These are phyloP conservation scores for Troilus luridus DNA, from an alignment of 2,888 invertebrate genomes.

Conservation along the genomic window DNA sequence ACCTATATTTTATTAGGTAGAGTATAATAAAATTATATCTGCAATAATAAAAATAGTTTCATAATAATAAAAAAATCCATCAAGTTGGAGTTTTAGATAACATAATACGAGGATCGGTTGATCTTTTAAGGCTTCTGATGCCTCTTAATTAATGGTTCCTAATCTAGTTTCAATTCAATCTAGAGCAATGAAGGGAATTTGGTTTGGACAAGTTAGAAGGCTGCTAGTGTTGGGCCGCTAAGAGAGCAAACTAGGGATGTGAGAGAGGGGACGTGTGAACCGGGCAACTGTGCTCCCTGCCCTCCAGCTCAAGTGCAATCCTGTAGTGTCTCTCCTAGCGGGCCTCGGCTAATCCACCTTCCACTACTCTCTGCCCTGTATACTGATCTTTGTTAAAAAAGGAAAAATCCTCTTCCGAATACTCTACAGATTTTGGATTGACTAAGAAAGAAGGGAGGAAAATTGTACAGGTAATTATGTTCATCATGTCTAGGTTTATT, in stretches of 20 bases:
- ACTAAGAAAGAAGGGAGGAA: background rate
- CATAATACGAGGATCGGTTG: background rate
- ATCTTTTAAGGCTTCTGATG: background rate
- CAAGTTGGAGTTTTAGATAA: background rate
- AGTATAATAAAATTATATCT: too few relatives aligned
- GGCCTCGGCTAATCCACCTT: constrained; percentile 5
- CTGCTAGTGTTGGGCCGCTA: constrained; percentile 24
- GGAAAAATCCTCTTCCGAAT: background rate
- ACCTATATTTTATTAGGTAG: too few relatives aligned
- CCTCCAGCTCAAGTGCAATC: background rate
- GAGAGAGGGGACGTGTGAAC: constrained; percentile 4
- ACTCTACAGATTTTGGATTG: background rate
- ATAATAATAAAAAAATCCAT: background rate
- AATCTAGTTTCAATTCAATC: background rate
- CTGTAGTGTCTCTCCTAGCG: background rate
- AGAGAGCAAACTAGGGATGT: background rate
- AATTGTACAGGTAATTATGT: background rate
- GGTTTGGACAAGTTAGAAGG: background rate
- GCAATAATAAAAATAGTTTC: background rate
- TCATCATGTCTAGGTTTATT: background rate
- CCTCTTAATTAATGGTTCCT: background rate
- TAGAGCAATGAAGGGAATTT: background rate
- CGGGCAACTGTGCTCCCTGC: background rate
- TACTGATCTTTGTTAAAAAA: background rate
- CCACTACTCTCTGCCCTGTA: background rate